Base-by-base conservation (phyloP, 2,797 vertebrate genomes). In the Crocidura indochinensis region DNA sequence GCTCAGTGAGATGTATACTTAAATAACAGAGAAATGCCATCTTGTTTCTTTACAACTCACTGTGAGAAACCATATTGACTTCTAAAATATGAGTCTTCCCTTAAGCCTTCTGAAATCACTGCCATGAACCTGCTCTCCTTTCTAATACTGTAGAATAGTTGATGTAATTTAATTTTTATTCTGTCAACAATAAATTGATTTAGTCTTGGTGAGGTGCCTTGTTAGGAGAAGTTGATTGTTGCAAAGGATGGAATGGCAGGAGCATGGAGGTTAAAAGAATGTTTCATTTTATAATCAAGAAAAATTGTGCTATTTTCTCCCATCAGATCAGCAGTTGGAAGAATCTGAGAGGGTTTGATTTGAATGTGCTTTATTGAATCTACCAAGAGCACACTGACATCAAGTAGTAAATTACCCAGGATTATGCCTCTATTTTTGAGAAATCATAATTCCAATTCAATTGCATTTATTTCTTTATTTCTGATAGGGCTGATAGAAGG, bases 151-250 rank as follows among this genome's bases (percentile, higher is more conserved):
- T 46, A 65, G n/a, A 82, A 92, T 79, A 88, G 26, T 85, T 85
- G 77, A 62, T 88, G 72, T 73, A 74, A 84, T 90, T 91, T 91
- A 60, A 91, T 94, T 86, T 85, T 26, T 82, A 10, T 88, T 82
- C 71, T 74, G 56, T 85, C 87, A 75, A 72, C 87, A 91, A 51
- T 86, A 82, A 82, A 92, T 92, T 73, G 90, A 91, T 89, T 87
- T 93, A 72, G 62, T 89, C 49, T 93, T 94, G 73, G 71, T 72
- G 26, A 64, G 68, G 51, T 90, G 11, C 56, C 79, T 38, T 85
- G 60, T 87, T 91, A 87, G 74, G 84, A 87, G 64, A 91, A 79
- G 74, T 76, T 84, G 84, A 94, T 73, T 81, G 26, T 93, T 80
- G 72, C 11, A 77, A 79, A 56, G 24, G 11, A 62, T 84, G 44